Percentiles rank a stretch among this genome's conserved stretches.
phyloP scores from a whole-genome alignment of 2,888 invertebrate genomes.

The Temnothorax unifasciatus region DNA sequence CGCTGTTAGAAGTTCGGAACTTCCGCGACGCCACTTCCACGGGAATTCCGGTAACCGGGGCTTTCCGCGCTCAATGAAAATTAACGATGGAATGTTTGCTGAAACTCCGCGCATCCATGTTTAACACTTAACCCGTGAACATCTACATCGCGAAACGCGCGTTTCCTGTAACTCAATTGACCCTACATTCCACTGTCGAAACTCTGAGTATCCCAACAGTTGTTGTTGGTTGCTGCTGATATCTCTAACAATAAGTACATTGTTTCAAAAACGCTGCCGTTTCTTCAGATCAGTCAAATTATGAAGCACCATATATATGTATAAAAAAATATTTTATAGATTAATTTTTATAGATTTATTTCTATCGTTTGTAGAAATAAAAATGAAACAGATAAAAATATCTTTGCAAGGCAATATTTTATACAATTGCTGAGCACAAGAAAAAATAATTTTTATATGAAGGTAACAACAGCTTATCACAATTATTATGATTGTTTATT shows the following conservation, averaged over 20 bases:
- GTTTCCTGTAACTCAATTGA: constrained; percentile 34
- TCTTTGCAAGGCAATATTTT: not conserved
- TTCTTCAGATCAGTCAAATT: constrained; percentile 1
- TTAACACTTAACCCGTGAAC: constrained; percentile 28
- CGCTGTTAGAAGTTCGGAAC: constrained; percentile 44
- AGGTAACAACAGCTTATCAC: not conserved
- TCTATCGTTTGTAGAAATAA: not conserved
- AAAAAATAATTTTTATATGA: constrained; percentile 7
- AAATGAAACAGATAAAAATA: not conserved
- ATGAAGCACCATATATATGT: not conserved
- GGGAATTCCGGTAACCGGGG: constrained; percentile 31
- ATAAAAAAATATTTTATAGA: not conserved
- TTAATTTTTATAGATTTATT: not conserved
- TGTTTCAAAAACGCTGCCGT: not conserved
- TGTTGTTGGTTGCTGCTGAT: not conserved
- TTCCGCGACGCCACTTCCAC: constrained; percentile 4
- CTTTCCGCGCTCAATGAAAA: constrained; percentile 30
- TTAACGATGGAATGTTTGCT: constrained; percentile 32
- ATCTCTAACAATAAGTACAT: not conserved
- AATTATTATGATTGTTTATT: not conserved
- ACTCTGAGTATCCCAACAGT: constrained; percentile 7
- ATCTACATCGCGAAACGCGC: constrained; percentile 16
- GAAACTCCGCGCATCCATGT: constrained; percentile 28
- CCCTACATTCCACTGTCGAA: constrained; percentile 2
- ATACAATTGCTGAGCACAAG: not conserved